Evolutionary conservation across 2,113 vertebrate genomes (phyloP), one percentile per base, ranked within the genome.

Genomic region (Mus pahari): DNA sequence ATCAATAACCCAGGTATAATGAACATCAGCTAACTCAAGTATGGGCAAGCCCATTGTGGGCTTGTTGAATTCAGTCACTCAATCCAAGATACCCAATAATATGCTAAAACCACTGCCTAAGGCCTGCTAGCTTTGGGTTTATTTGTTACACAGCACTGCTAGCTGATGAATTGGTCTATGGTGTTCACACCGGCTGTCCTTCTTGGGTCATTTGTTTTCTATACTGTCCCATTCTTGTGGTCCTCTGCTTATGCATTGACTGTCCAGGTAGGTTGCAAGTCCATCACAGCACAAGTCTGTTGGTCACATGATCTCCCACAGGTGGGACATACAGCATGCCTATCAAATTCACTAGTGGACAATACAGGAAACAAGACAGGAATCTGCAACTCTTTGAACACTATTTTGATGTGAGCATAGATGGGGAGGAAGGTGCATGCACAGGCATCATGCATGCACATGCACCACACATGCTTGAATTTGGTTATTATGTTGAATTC

Each of bases 271-370:
- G 36, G 68, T 2, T 0, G 1, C 14, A 78, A 55, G n/a, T 66
- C 39, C 36, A 36, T 45, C 14, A 42, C 36, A 36, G 4, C 16
- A 33, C 1, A 0, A 1, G 33, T 26, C 13, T 42, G 6, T 31
- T 33, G 19, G 3, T 77, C 91, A 39, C 12, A 3, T 20, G 58
- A 16, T 42, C 24, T 93, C 50, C 20, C 11, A 8, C 5, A 28
- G 36, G 26, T 3, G 4, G 3, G 28, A 3, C 4, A 0, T 13
- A 2, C 3, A 14, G 4, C 7, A 8, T 22, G 2, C 8, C 7
- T 17, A 19, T 26, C 6, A 13, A n/a, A 26, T 26, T 74, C 26
- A 83, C 36, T 31, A 42, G 1, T 22, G 36, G 20, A 50, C 66
- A 58, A 68, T 53, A 45, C 8, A 88, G 17, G 86, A 53, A 28